These are phyloP conservation scores for Myioborus melanocephalus DNA, from an alignment of 2,797 vertebrate species.

Conservation along the genomic window DNA sequence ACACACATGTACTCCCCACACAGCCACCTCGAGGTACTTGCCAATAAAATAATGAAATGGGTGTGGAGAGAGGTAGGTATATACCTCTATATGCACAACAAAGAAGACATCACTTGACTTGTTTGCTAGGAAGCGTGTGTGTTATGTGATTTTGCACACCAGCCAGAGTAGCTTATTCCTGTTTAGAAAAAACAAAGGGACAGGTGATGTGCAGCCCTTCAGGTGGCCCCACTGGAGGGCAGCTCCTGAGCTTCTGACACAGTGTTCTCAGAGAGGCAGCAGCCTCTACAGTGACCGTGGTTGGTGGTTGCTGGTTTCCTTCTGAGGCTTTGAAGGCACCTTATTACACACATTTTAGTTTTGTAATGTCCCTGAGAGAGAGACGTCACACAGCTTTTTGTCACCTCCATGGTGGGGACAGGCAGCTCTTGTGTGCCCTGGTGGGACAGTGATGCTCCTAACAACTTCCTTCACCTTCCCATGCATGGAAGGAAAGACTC, in stretches of 20 bases:
- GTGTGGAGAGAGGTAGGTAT: background rate
- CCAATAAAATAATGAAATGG: background rate
- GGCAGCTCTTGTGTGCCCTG: background rate
- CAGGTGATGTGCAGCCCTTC: background rate
- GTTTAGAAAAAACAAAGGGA: background rate
- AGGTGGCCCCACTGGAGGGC: rapidly evolving
- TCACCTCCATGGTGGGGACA: background rate
- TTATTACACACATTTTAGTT: background rate
- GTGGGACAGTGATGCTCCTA: background rate
- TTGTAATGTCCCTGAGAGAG: background rate
- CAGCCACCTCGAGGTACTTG: background rate
- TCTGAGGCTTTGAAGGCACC: background rate
- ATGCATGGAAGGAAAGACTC: background rate
- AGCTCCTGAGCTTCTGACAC: background rate
- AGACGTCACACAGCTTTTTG: rapidly evolving
- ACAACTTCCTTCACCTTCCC: background rate
- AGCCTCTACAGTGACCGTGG: rapidly evolving
- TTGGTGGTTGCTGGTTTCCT: background rate
- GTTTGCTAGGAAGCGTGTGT: background rate
- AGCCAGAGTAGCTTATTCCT: background rate
- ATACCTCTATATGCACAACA: background rate
- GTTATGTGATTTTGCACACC: background rate
- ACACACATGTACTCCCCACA: background rate
- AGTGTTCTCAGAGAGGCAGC: background rate
- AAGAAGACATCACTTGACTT: background rate